phyloP scores from a whole-genome alignment of 1,140 invertebrate genomes.

The Papilio polytes region DNA sequence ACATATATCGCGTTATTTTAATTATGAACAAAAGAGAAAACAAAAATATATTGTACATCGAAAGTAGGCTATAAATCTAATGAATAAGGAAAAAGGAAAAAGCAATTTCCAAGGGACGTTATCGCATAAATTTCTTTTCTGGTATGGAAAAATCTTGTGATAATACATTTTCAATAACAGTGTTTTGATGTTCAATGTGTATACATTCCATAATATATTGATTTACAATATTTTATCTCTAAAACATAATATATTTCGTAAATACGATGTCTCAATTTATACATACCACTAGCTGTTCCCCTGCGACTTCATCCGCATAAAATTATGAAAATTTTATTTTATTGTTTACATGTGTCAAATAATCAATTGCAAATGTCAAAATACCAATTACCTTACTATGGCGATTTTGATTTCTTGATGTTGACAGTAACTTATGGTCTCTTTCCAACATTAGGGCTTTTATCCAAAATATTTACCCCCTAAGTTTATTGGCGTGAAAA shows the following conservation, averaged over 20 bases:
- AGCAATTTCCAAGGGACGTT: slow-evolving; percentile 36
- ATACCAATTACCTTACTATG: no score
- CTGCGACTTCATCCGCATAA: no score
- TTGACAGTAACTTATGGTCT: no score
- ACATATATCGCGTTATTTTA: slow-evolving; percentile 1
- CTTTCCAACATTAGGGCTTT: no score
- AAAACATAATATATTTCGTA: background rate
- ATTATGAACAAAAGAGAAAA: slow-evolving; percentile 9
- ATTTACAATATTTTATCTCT: background rate
- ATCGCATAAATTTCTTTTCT: slow-evolving; percentile 35
- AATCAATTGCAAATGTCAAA: no score
- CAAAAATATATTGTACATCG: slow-evolving; percentile 25
- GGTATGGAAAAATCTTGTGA: slow-evolving; percentile 36
- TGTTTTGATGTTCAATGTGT: slow-evolving; percentile 22
- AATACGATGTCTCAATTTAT: background rate
- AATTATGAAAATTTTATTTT: no score
- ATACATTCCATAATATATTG: background rate
- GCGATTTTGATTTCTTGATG: no score
- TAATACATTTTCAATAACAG: slow-evolving; percentile 36
- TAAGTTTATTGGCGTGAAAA: no score
- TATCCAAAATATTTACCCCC: no score
- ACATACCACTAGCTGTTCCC: no score
- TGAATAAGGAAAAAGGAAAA: slow-evolving; percentile 37
- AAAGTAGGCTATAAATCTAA: slow-evolving; percentile 30
- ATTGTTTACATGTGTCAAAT: no score